phyloP scores from a whole-genome alignment of 2,113 vertebrate species.

The Dasyornis broadbenti region DNA sequence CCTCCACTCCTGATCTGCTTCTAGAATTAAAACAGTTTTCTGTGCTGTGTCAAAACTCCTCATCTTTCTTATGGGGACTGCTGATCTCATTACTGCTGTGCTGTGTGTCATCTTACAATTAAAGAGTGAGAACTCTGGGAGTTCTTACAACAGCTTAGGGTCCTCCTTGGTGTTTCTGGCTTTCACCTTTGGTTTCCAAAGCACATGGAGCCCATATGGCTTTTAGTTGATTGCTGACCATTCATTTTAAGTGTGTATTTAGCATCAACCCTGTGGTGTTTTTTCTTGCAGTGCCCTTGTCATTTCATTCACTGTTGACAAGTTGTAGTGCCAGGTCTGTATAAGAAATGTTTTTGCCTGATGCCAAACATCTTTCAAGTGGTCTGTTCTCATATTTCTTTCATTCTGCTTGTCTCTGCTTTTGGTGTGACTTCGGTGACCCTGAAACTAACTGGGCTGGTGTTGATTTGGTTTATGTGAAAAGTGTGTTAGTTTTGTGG shows the following conservation, averaged over 20 bases:
- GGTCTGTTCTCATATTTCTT: neutral
- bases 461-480: neutral
- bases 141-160: neutral
- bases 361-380: slow-evolving; percentile 6
- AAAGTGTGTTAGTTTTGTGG: neutral
- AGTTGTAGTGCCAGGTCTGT: slow-evolving; percentile 58
- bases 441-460: neutral
- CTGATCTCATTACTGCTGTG: neutral
- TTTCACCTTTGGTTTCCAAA: neutral
- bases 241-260: neutral
- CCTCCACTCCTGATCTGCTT: neutral
- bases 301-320: slow-evolving; percentile 62
- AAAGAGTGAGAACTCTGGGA: neutral
- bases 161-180: neutral
- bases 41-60: neutral
- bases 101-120: neutral
- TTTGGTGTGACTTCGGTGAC: slow-evolving; percentile 20
- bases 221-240: neutral
- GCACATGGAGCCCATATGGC: neutral
- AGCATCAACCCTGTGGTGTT: slow-evolving; percentile 15
- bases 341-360: slow-evolving; percentile 48
- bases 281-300: slow-evolving; percentile 56
- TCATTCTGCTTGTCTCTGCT: slow-evolving; percentile 24
- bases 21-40: neutral
- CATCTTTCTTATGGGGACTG: neutral